phyloP scores from a whole-genome alignment of 2,113 vertebrate genomes.

The Odontophorus gujanensis region DNA sequence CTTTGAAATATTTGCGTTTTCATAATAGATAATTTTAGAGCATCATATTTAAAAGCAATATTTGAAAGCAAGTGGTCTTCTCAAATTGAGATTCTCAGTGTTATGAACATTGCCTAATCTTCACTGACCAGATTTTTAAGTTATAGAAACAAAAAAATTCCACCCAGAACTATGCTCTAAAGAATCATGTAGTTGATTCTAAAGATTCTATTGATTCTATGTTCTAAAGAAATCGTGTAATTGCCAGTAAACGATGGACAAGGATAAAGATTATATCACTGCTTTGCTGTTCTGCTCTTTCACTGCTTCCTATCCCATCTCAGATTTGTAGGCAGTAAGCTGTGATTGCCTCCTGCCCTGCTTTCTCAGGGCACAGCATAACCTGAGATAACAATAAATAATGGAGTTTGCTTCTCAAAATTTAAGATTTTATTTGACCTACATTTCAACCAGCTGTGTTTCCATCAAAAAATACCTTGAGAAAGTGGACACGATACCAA shows the following conservation, averaged over 20 bases:
- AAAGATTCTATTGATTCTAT: too few relatives aligned
- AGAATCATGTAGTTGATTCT: background rate
- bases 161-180: background rate
- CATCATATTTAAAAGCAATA: background rate
- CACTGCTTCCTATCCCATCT: fast-evolving
- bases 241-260: too few relatives aligned
- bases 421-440: background rate
- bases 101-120: background rate
- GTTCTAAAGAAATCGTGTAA: background rate
- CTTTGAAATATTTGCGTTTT: background rate
- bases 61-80: background rate
- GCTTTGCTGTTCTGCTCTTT: background rate
- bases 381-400: background rate
- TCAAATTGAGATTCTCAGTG: background rate
- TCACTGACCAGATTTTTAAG: background rate
- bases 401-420: background rate
- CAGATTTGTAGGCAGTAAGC: background rate
- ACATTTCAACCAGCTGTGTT: background rate
- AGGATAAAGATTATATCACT: background rate
- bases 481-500: background rate
- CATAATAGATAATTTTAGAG: background rate
- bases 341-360: background rate
- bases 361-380: background rate
- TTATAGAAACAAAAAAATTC: background rate
- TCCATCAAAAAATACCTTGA: background rate